These are phyloP conservation scores for Pardosa pseudoannulata DNA, from an alignment of 2,888 invertebrate species.

Conservation along the genomic window DNA sequence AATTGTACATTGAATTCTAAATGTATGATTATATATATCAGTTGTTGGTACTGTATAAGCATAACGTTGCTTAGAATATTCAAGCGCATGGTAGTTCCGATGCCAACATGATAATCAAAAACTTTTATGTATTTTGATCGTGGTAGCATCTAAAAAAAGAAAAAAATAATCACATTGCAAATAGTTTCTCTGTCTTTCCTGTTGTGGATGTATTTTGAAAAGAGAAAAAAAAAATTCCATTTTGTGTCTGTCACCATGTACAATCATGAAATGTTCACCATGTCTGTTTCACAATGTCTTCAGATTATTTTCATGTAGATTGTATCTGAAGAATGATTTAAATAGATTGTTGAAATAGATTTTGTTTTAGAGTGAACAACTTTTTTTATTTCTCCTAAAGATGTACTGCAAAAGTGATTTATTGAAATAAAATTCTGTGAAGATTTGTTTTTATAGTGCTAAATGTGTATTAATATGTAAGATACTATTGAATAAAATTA, in stretches of 20 bases:
- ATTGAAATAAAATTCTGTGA: not conserved
- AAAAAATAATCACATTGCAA: conserved; percentile 29
- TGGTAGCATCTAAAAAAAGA: too few species aligned
- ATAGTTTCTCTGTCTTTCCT: not conserved
- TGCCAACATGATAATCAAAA: conserved; percentile 16
- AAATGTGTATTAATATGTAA: too few species aligned
- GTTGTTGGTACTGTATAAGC: conserved; percentile 44
- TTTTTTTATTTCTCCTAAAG: not conserved
- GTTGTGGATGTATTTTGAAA: not conserved
- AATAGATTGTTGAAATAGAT: not conserved
- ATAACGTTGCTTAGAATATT: conserved; percentile 43
- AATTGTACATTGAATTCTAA: conserved; percentile 42
- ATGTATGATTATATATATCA: conserved; percentile 32
- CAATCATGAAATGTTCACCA: conserved; percentile 39
- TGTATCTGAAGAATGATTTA: not conserved
- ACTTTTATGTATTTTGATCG: too few species aligned
- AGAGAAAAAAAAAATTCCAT: conserved; percentile 10
- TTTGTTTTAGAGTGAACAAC: conserved; percentile 3
- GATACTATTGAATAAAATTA: too few species aligned
- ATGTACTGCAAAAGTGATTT: too few species aligned
- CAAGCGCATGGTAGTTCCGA: conserved; percentile 55
- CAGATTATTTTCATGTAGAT: not conserved
- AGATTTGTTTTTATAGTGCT: not conserved
- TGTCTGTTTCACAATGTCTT: not conserved
- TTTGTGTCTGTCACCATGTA: conserved; percentile 38